These are phyloP conservation scores for Melipona quadrifasciata DNA, from an alignment of 1,140 invertebrate genomes.

Conservation along the genomic window DNA sequence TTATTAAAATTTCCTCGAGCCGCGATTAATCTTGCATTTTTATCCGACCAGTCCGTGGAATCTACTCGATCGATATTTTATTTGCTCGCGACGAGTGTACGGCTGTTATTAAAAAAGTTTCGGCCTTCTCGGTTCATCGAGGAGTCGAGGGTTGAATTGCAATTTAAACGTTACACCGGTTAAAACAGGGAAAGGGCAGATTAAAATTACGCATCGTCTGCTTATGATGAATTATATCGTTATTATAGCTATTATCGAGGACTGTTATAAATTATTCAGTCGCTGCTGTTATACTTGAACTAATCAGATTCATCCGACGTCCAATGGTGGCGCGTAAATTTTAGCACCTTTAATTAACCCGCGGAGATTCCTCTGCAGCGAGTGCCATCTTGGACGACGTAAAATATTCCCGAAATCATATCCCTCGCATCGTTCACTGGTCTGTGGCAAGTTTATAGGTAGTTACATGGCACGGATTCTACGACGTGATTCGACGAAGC, in stretches of 20 bases:
- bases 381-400: background rate
- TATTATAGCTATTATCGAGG: too few relatives aligned
- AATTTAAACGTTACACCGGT: background rate
- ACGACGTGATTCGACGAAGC: constrained; percentile 30
- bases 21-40: background rate
- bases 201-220: too few relatives aligned
- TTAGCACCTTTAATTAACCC: constrained; percentile 11
- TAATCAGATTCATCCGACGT: too few relatives aligned
- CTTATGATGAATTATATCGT: too few relatives aligned
- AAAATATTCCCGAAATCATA: constrained; percentile 1
- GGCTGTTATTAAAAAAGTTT: background rate
- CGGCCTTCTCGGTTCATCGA: too few relatives aligned
- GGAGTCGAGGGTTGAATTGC: background rate
- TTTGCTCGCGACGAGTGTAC: background rate
- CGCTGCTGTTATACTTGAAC: too few relatives aligned
- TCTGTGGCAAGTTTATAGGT: constrained; percentile 40
- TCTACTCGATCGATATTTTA: background rate
- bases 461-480: constrained; percentile 6
- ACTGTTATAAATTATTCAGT: too few relatives aligned
- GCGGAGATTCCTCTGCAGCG: background rate
- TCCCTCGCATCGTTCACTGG: background rate
- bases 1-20: background rate
- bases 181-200: background rate
- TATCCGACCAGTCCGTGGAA: background rate
- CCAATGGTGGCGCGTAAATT: background rate